Conservation (phyloP, 2,797 vertebrate species). For the Silurus lanzhouensis region DNA sequence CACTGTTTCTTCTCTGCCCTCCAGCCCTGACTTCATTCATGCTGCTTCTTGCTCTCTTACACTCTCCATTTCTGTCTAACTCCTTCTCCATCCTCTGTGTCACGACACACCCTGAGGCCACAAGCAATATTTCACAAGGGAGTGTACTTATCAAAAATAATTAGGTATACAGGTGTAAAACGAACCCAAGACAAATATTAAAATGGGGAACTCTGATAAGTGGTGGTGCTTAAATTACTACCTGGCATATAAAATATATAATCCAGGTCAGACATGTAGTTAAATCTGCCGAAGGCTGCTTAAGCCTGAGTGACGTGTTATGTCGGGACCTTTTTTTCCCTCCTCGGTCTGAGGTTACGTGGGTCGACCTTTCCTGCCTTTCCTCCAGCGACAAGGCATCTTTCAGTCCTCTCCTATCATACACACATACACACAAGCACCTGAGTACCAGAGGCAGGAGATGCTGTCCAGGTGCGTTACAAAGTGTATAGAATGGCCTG, state of each 20-base stretch:
- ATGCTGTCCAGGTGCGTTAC: constrained; percentile 41
- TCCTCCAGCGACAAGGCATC: constrained; percentile 66
- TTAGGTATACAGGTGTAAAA: constrained; percentile 34
- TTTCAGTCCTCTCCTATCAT: constrained; percentile 67
- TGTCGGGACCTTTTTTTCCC: neutral
- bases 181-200: constrained; percentile 48
- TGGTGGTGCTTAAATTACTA: constrained; percentile 53
- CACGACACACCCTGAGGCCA: constrained; percentile 74
- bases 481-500: constrained; percentile 22
- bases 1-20: constrained; percentile 44
- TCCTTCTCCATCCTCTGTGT: constrained; percentile 70
- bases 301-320: constrained; percentile 45
- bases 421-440: constrained; percentile 58
- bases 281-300: constrained; percentile 3
- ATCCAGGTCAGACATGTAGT: neutral
- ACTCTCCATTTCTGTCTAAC: constrained; percentile 36
- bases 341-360: constrained; percentile 60
- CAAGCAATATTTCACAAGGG: constrained; percentile 57
- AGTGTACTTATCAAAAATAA: constrained; percentile 36
- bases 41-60: constrained; percentile 75
- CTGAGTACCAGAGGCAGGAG: constrained; percentile 71
- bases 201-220: constrained; percentile 29
- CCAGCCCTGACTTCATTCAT: constrained; percentile 71
- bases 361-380: constrained; percentile 67
- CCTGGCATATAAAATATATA: constrained; percentile 13